These are phyloP conservation scores for Cryptosula pallasiana DNA, from an alignment of 2,888 invertebrate species.

Conservation along the genomic window DNA sequence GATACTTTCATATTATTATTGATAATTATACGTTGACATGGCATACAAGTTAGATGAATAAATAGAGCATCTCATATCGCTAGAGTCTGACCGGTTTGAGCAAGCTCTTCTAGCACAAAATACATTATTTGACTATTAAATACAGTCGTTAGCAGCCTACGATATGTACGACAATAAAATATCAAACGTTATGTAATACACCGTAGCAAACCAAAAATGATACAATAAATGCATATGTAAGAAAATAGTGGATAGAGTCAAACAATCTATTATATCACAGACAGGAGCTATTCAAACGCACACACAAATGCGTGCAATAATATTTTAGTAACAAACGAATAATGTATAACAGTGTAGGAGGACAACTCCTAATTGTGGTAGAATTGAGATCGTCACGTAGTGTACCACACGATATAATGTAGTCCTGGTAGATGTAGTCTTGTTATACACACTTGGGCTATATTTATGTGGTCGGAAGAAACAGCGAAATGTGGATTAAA, in stretches of 20 bases:
- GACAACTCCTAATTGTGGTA: not conserved
- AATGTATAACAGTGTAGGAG: not conserved
- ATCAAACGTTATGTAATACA: not conserved
- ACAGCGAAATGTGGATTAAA: not conserved
- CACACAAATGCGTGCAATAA: not conserved
- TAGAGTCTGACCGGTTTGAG: not conserved
- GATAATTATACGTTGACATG: too few species aligned
- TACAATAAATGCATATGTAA: not conserved
- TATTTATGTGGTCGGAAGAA: too few species aligned
- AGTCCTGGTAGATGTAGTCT: too few species aligned
- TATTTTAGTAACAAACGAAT: not conserved
- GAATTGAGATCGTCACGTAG: too few species aligned
- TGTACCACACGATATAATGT: too few species aligned
- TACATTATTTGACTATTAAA: too few species aligned
- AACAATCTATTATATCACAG: not conserved
- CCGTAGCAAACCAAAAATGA: not conserved
- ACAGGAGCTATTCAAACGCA: too few species aligned
- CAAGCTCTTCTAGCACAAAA: not conserved
- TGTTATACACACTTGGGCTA: too few species aligned
- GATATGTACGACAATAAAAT: too few species aligned
- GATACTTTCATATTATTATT: not conserved
- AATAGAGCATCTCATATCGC: not conserved
- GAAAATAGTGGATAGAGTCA: not conserved
- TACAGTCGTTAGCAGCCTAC: too few species aligned
- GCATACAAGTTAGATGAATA: too few species aligned